A percentile compares a stretch with the other conserved stretches of the same genome.
Evolutionary conservation across 2,113 vertebrate species (phyloP).

Genomic region (Stictonetta naevosa): DNA sequence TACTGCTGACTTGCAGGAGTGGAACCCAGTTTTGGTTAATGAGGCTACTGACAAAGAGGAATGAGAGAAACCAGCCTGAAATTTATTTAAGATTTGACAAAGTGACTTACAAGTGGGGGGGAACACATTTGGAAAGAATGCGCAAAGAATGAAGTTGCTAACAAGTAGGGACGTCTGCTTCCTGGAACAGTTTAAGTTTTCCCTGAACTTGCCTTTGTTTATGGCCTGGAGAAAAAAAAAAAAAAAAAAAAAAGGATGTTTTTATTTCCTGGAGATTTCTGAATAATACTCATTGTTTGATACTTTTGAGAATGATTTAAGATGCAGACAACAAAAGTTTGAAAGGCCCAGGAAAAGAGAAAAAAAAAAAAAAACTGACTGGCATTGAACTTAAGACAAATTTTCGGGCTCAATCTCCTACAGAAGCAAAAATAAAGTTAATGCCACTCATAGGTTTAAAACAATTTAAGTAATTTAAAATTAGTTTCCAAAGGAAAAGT

Average conservation of each 20-base stretch:
- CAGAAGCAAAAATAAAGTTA: background rate
- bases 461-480: background rate
- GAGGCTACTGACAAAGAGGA: background rate
- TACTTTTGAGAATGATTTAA: background rate
- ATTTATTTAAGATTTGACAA: background rate
- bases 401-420: background rate
- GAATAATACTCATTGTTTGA: background rate
- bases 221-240: background rate
- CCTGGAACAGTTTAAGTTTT: slow-evolving; percentile 15
- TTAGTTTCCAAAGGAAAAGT: background rate
- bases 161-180: background rate
- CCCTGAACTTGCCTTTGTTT: background rate
- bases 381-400: background rate
- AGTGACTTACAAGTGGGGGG: background rate
- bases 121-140: background rate
- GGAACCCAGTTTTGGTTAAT: background rate
- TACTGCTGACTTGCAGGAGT: background rate
- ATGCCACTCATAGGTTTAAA: background rate
- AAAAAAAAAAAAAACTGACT: background rate
- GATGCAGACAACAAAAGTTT: background rate
- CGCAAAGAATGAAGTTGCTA: background rate
- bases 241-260: background rate
- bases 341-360: background rate
- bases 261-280: slow-evolving; percentile 16
- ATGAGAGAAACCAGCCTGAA: background rate